Evolutionary conservation across 1,140 invertebrate genomes (phyloP).

Genomic region (Panagrolaimus sp.): DNA sequence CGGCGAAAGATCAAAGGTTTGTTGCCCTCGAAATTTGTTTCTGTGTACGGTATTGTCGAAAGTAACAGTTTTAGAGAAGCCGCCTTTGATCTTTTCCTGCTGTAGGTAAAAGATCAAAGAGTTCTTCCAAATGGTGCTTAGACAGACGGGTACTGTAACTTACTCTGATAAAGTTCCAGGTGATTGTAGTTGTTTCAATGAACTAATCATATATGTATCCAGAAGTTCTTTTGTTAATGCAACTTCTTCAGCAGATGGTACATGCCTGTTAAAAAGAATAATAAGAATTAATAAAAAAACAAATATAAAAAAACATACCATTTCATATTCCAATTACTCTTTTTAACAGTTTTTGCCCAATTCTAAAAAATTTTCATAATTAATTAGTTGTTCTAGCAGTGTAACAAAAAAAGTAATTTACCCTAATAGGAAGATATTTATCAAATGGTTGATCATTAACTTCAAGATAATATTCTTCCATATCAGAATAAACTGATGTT

Average conservation of each 20-base stretch:
- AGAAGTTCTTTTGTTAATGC: slow-evolving; percentile 65
- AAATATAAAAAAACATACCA: no score
- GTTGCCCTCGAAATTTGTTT: no score
- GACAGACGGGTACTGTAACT: slow-evolving; percentile 13
- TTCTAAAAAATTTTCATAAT: slow-evolving; percentile 62
- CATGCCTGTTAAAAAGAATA: no score
- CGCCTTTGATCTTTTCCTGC: no score
- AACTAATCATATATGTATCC: slow-evolving; percentile 64
- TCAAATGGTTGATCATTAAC: slow-evolving; percentile 64
- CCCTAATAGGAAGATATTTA: slow-evolving; percentile 70
- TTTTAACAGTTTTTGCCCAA: slow-evolving; percentile 71
- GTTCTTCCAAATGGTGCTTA: no score
- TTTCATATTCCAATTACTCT: slow-evolving; percentile 67
- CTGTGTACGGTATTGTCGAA: no score
- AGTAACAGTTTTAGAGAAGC: no score
- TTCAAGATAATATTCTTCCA: slow-evolving; percentile 61
- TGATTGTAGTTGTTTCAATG: slow-evolving; percentile 63
- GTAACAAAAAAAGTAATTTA: slow-evolving; percentile 56
- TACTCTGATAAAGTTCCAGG: slow-evolving; percentile 58
- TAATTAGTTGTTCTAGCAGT: slow-evolving; percentile 25
- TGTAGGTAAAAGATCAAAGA: no score
- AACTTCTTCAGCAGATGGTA: slow-evolving; percentile 69
- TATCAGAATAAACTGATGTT: background rate
- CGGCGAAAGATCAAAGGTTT: no score
- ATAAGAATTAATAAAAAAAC: no score